Percentiles rank a stretch among this genome's conserved stretches.
phyloP scores from a whole-genome alignment of 2,888 invertebrate genomes.

The Blastobasis adustella region DNA sequence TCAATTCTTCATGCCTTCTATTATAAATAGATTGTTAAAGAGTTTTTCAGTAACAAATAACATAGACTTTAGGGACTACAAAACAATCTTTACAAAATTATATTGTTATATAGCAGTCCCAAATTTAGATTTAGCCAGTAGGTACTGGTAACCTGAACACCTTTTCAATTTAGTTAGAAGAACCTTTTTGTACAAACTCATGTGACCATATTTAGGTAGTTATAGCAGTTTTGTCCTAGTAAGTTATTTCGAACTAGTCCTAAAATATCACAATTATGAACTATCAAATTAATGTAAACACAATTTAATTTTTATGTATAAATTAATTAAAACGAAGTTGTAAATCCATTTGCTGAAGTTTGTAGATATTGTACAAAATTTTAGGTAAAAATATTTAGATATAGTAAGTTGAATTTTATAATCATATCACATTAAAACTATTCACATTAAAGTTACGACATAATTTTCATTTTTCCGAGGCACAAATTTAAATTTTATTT shows the following conservation, averaged over 20 bases:
- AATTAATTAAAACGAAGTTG: conserved; percentile 26
- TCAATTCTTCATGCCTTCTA: conserved; percentile 45
- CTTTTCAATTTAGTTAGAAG: conserved; percentile 10
- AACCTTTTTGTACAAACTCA: conserved; percentile 54
- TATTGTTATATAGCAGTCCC: conserved; percentile 30
- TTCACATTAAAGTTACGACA: conserved; percentile 38
- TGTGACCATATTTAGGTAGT: conserved; percentile 58
- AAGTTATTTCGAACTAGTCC: conserved; percentile 70
- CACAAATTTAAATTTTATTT: too few species aligned
- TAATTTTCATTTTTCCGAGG: conserved; percentile 20
- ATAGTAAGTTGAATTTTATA: conserved; percentile 68
- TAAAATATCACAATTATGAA: conserved; percentile 46
- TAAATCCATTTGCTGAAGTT: conserved; percentile 44
- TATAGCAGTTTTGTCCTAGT: conserved; percentile 64
- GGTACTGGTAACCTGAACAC: conserved; percentile 13
- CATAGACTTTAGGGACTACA: conserved; percentile 19
- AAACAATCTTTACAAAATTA: not conserved
- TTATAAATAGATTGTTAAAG: conserved; percentile 8
- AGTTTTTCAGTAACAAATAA: conserved; percentile 32
- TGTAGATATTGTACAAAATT: conserved; percentile 70
- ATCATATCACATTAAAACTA: conserved; percentile 64
- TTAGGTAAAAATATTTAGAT: conserved; percentile 55
- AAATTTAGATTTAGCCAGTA: conserved; percentile 26
- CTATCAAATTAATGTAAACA: conserved; percentile 22
- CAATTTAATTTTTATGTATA: conserved; percentile 32